Base-by-base conservation (phyloP, 1,140 invertebrate species). In the Diachasmimorpha longicaudata region DNA sequence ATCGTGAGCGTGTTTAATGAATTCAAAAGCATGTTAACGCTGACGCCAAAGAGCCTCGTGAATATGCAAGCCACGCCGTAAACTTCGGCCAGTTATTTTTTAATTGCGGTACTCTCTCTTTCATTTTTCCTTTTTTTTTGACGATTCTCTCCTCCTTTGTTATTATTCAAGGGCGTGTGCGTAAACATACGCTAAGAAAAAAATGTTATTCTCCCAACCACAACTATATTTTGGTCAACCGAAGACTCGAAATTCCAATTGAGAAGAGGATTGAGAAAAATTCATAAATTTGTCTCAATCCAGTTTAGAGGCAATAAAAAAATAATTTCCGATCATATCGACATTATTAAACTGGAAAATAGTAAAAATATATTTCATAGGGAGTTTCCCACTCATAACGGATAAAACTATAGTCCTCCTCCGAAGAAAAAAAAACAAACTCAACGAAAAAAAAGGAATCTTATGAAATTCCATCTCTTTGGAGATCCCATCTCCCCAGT, bases 21-120 rank as follows among this genome's bases (percentile, higher is more conserved):
- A 79, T 79, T 79, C 78, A 79, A 79, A 79, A 79, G 78, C 78
- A 77, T 79, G 78, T 79, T 79, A 79, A 79, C 78, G 78, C 74
- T 16, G 68, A 70, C 75, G 68, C 76, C 76, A 77, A 79, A 79
- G 74, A 77, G 70, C 78, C 78, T 79, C 78, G 73, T 79, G 78
- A 79, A 79, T 79, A 79, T 79, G 76, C 78, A 79, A 71, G 48
- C 73, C 76, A 77, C 70, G 78, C 66, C 76, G 72, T 79, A 79
- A 79, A 77, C 76, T 79, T 79, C 72, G 78, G 76, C 69, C 78
- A 79, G 78, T 79, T 79, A 77, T 79, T 77, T 79, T 79, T 79
- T 79, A 79, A 79, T 79, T 79, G 78, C 75, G 72, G 76, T 76
- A 70, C 73, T 79, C 70, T 71, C 39, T 44, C 55, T 72, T 74